These are phyloP conservation scores for Trachelus iudaicus DNA, from an alignment of 2,888 invertebrate species.

Conservation along the genomic window DNA sequence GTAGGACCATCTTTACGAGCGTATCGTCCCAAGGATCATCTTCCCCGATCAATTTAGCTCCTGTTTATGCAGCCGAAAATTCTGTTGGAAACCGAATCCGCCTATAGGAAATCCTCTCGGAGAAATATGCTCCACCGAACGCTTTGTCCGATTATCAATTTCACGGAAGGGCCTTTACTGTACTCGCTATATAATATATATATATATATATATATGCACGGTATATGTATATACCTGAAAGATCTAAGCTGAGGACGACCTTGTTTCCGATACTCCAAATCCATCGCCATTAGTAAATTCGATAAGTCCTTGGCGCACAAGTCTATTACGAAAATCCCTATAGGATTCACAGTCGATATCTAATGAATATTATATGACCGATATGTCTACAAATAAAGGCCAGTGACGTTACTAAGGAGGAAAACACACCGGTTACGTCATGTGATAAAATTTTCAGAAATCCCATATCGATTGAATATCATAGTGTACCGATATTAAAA, in stretches of 20 bases:
- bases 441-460: neutral
- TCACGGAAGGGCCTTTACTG: neutral
- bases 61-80: neutral
- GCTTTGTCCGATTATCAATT: constrained; percentile 13
- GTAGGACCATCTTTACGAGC: neutral
- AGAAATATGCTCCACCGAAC: neutral
- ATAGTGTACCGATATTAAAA: neutral
- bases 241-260: neutral
- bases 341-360: neutral
- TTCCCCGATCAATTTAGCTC: neutral
- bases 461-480: neutral
- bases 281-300: neutral
- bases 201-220: no score
- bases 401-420: no score
- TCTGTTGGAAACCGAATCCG: neutral
- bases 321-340: neutral
- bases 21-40: neutral
- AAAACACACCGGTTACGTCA: no score
- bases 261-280: neutral
- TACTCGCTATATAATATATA: neutral
- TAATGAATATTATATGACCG: neutral
- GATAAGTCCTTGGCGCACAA: neutral
- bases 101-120: neutral
- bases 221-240: neutral
- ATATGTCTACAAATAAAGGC: neutral